These are phyloP conservation scores for Sapajus apella DNA, from an alignment of 2,113 vertebrate genomes.

Conservation along the genomic window DNA sequence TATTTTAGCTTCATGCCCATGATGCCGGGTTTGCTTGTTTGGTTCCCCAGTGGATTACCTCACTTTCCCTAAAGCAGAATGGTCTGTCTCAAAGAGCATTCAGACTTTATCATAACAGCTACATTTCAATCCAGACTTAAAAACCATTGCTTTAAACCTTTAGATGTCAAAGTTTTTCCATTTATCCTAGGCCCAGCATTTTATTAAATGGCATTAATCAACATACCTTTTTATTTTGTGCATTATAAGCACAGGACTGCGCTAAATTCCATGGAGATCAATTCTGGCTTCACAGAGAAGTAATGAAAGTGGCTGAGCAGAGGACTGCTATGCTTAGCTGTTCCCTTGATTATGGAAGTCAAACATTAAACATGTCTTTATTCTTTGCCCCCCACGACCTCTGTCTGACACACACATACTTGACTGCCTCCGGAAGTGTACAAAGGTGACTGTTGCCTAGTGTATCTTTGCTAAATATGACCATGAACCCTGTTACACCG, in stretches of 20 bases:
- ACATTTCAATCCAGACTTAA: background rate
- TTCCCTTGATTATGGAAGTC: background rate
- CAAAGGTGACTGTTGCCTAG: background rate
- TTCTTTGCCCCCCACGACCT: background rate
- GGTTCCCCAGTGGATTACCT: background rate
- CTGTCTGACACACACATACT: background rate
- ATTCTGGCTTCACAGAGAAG: background rate
- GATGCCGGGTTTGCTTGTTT: background rate
- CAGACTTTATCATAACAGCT: background rate
- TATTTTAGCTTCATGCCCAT: background rate
- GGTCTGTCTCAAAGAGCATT: background rate
- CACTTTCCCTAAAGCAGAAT: background rate
- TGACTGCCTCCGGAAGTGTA: background rate
- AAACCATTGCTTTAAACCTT: background rate
- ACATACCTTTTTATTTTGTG: background rate
- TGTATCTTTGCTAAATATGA: background rate
- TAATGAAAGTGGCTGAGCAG: background rate
- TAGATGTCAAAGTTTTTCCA: background rate
- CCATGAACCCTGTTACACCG: rapidly evolving
- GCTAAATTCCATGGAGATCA: background rate
- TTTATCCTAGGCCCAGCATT: background rate
- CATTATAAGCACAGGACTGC: background rate
- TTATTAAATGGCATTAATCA: conserved; percentile 4
- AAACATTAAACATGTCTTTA: background rate
- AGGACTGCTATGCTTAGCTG: background rate